Base-by-base conservation (phyloP, 1,140 invertebrate species). In the Pseudomyrmex sp. region DNA sequence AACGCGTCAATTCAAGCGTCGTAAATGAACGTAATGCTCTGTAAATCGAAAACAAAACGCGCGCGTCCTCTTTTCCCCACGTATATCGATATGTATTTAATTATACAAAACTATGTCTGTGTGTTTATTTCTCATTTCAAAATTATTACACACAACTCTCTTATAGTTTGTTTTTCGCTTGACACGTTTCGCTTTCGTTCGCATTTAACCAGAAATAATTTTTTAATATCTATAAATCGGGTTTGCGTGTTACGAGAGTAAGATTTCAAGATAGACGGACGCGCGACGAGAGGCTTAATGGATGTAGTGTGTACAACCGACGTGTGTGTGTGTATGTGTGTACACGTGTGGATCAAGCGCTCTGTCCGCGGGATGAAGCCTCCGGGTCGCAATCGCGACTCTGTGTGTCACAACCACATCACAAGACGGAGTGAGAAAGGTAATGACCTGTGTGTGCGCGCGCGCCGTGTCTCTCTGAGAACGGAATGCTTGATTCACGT, bases 31-130 rank as follows among this genome's bases (percentile, higher is more conserved):
- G 62, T 63, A 63, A 75, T 75, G 63, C 23, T 1, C 73, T 63
- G 59, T 75, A 65, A 75, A 63, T 46, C 12, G 73, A 75, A 75
- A 75, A 65, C 73, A 63, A 75, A 63, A n/a, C 54, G 13, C 44
- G 35, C 35, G 35, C 35, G 35, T 35, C 35, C 35, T 35, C 35
- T 35, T 35, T 35, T 7, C 35, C 35, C 5, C 35, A 35, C 35
- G 35, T 35, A 2, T 50, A 52, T 52, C 50, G 50, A 52, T 52
- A 52, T 52, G 9, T 52, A 35, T 35, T 35, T 7, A 35, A 35
- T 35, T 35, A 35, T 35, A 35, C 35, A 35, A 35, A 35, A 35
- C 35, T 35, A 4, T 13, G 50, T 52, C 9, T 52, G 2, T 13
- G 48, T 12, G 0, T 52, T 52, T 52, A 13, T 13, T 52, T 52